Conservation (phyloP, 2,113 vertebrate species). For the Vidua chalybeata region DNA sequence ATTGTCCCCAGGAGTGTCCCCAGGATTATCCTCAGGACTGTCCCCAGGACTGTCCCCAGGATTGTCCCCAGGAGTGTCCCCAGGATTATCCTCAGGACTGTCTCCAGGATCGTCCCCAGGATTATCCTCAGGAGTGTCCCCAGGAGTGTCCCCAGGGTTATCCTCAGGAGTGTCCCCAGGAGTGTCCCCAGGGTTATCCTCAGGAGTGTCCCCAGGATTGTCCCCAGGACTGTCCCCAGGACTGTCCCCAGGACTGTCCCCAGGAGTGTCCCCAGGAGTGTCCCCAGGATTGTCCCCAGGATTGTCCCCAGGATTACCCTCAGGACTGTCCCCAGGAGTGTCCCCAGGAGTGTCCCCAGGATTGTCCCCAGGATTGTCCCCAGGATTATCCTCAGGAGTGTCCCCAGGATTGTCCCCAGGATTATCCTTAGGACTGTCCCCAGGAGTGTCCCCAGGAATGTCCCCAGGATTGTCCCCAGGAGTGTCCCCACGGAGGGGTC, state of each 20-base stretch:
- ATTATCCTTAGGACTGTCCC: no score
- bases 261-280: accelerated
- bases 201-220: no score
- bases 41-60: not conserved
- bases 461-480: not conserved
- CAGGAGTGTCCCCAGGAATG: not conserved
- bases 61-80: not conserved
- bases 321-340: no score
- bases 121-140: no score
- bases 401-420: not conserved
- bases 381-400: not conserved
- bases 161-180: not conserved
- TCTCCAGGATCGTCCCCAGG: not conserved
- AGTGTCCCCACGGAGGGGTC: no score
- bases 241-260: no score
- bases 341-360: not conserved
- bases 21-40: no score
- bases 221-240: not conserved
- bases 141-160: no score
- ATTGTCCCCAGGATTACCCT: not conserved
- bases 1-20: no score
- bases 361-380: not conserved
- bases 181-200: no score
- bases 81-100: not conserved
- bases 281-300: no score